A percentile compares a stretch with the other conserved stretches of the same genome.
These are phyloP conservation scores for Alectura lathami DNA, from an alignment of 2,113 vertebrate species.

Conservation along the genomic window DNA sequence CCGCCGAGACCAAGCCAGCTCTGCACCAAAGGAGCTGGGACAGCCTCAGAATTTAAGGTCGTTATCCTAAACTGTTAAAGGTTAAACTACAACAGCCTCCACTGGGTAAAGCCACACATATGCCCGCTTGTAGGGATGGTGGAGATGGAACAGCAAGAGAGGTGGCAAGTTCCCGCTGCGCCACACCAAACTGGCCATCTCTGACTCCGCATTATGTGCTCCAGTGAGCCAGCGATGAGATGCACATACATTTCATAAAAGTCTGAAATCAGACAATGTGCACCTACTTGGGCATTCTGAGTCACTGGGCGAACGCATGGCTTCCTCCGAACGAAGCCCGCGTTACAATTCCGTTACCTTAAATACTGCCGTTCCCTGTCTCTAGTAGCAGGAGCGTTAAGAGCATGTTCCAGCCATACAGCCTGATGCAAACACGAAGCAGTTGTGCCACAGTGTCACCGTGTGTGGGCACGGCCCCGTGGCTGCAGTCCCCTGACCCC, in stretches of 20 bases:
- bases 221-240: background rate
- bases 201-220: background rate
- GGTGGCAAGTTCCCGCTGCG: background rate
- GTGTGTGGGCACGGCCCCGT: too few relatives aligned
- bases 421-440: background rate
- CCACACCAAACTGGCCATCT: accelerated
- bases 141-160: background rate
- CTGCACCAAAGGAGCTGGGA: background rate
- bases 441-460: accelerated
- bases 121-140: background rate
- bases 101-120: accelerated
- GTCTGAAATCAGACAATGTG: background rate
- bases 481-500: accelerated
- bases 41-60: background rate
- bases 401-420: accelerated
- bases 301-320: background rate
- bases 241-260: background rate
- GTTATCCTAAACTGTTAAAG: background rate
- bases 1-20: background rate
- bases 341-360: too few relatives aligned
- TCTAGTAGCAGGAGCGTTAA: accelerated
- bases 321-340: accelerated
- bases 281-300: background rate
- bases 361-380: accelerated
- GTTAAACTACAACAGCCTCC: background rate